phyloP scores from a whole-genome alignment of 2,797 vertebrate genomes.

The Galagoides demidoff region DNA sequence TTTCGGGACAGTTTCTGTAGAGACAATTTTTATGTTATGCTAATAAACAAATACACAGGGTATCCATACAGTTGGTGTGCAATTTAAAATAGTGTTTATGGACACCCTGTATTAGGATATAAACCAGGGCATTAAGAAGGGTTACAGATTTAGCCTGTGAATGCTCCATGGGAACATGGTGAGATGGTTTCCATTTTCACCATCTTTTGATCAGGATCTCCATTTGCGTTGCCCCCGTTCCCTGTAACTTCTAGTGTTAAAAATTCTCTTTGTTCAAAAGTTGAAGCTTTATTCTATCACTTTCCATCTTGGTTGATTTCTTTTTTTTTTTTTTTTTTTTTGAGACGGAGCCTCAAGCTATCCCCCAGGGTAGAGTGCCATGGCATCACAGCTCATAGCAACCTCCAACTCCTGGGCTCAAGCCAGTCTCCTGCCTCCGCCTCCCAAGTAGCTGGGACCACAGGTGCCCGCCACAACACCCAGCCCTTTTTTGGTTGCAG shows the following conservation, averaged over 20 bases:
- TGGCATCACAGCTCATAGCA: too few relatives aligned
- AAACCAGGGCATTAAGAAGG: background rate
- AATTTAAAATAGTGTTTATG: too few relatives aligned
- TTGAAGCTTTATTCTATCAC: background rate
- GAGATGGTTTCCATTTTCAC: background rate
- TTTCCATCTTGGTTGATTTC: background rate
- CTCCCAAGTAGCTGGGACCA: too few relatives aligned
- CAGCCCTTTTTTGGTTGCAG: too few relatives aligned
- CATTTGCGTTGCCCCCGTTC: background rate
- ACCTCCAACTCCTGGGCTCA: too few relatives aligned
- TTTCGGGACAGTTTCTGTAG: background rate
- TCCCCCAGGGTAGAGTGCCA: too few relatives aligned
- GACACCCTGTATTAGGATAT: background rate
- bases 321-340: too few relatives aligned
- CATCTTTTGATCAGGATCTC: constrained; percentile 20
- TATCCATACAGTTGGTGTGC: too few relatives aligned
- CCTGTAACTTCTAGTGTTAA: background rate
- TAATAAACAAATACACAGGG: background rate
- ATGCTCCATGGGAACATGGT: background rate
- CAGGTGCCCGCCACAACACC: too few relatives aligned
- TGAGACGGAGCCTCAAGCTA: too few relatives aligned
- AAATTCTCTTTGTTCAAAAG: constrained; percentile 37
- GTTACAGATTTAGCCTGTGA: background rate
- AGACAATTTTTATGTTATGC: background rate
- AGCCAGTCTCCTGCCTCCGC: too few relatives aligned